These are phyloP conservation scores for Tauraco erythrolophus DNA, from an alignment of 2,113 vertebrate genomes.

Conservation along the genomic window DNA sequence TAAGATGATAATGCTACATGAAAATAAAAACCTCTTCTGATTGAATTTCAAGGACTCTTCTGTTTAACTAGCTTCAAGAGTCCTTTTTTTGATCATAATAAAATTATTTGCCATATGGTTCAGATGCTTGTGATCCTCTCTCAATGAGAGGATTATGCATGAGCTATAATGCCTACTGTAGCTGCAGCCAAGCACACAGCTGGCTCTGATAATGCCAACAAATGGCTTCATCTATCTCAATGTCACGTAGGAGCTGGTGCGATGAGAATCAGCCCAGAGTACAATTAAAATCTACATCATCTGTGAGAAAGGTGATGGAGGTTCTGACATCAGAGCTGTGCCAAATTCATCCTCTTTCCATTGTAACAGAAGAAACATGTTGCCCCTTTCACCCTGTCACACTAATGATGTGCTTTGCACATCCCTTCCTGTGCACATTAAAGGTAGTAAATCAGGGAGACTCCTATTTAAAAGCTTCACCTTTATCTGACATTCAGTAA, in stretches of 20 bases:
- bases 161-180: slow-evolving; percentile 86
- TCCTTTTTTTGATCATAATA: slow-evolving; percentile 86
- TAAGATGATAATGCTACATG: slow-evolving; percentile 70
- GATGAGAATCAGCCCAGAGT: slow-evolving; percentile 73
- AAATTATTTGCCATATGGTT: slow-evolving; percentile 89
- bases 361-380: slow-evolving; percentile 73
- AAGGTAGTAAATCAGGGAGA: slow-evolving; percentile 78
- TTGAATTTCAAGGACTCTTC: slow-evolving; percentile 84
- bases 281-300: slow-evolving; percentile 87
- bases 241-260: slow-evolving; percentile 83
- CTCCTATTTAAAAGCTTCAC: slow-evolving; percentile 73
- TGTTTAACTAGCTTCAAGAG: slow-evolving; percentile 83
- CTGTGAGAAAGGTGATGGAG: slow-evolving; percentile 83
- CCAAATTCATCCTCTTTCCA: slow-evolving; percentile 76
- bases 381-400: slow-evolving; percentile 77
- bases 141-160: slow-evolving; percentile 83
- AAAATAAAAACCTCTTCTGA: slow-evolving; percentile 78
- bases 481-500: slow-evolving; percentile 78
- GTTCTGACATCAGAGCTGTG: slow-evolving; percentile 82
- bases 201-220: slow-evolving; percentile 90
- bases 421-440: slow-evolving; percentile 68
- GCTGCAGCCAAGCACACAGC: slow-evolving; percentile 86
- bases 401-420: slow-evolving; percentile 74
- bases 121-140: slow-evolving; percentile 79
- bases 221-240: slow-evolving; percentile 89